Evolutionary conservation across 1,140 invertebrate genomes (phyloP).

Genomic region (Nymphalis io): DNA sequence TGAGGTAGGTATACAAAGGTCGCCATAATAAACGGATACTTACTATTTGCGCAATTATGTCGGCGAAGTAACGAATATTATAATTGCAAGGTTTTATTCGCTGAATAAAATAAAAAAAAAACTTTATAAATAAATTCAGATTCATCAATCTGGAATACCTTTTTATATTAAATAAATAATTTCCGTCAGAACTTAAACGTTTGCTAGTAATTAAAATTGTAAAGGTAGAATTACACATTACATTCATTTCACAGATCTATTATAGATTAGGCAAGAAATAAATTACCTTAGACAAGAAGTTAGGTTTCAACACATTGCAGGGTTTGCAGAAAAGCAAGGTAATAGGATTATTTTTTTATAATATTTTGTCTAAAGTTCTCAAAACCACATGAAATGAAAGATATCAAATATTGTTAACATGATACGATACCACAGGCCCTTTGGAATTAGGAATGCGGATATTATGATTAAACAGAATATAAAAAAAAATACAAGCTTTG

Average conservation of each 20-base stretch:
- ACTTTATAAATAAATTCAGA: background rate
- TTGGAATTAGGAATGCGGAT: constrained; percentile 5
- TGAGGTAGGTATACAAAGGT: background rate
- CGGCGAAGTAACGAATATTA: background rate
- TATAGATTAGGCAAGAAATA: no score
- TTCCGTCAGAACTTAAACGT: no score
- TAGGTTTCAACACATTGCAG: no score
- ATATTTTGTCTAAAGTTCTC: no score
- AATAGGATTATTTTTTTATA: background rate
- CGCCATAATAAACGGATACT: constrained; percentile 4
- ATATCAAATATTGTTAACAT: background rate
- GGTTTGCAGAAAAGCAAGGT: no score
- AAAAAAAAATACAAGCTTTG: background rate
- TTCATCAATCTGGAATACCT: no score
- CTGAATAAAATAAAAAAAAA: background rate
- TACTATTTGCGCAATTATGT: background rate
- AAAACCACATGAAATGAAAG: background rate
- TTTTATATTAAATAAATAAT: no score
- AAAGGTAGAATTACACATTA: no score
- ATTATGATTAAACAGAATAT: background rate
- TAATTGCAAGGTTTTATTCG: background rate
- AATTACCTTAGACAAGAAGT: no score
- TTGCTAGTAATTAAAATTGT: no score
- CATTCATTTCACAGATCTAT: no score
- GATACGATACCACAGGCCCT: constrained; percentile 1